Percentiles rank a stretch among this genome's conserved stretches.
Conservation (phyloP, 2,888 invertebrate species). For the Idaea aversata region DNA sequence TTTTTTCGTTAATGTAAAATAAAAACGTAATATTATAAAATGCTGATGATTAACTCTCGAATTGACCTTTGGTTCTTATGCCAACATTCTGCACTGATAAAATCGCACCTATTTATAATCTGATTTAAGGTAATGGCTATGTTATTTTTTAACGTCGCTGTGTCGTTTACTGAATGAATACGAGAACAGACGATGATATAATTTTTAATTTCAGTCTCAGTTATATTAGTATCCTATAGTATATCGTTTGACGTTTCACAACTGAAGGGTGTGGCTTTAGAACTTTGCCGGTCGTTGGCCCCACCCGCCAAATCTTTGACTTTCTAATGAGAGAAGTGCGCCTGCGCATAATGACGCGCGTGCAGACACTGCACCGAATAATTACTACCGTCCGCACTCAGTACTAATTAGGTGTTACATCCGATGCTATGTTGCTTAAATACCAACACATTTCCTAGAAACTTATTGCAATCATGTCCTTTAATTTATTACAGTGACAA, state of each 20-base stretch:
- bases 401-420: constrained; percentile 45
- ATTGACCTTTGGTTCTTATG: background rate
- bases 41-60: background rate
- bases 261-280: constrained; percentile 59
- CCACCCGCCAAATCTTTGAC: constrained; percentile 61
- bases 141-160: background rate
- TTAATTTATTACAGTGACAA: constrained; percentile 24
- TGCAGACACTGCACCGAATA: constrained; percentile 42
- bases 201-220: constrained; percentile 8
- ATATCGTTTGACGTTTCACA: constrained; percentile 45
- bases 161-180: background rate
- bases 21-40: constrained; percentile 3
- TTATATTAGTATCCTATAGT: constrained; percentile 22
- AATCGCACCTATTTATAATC: background rate
- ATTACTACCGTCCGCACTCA: constrained; percentile 39
- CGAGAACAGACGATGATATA: background rate
- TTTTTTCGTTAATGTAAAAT: constrained; percentile 29
- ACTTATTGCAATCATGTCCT: constrained; percentile 24
- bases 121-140: constrained; percentile 1
- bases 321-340: constrained; percentile 71
- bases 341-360: constrained; percentile 50
- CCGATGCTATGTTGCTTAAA: constrained; percentile 41
- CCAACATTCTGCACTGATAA: constrained; percentile 1
- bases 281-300: constrained; percentile 65
- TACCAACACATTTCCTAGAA: constrained; percentile 29